Evolutionary conservation across 1,140 invertebrate species (phyloP).

Genomic region (Lamellibrachia luymesi): DNA sequence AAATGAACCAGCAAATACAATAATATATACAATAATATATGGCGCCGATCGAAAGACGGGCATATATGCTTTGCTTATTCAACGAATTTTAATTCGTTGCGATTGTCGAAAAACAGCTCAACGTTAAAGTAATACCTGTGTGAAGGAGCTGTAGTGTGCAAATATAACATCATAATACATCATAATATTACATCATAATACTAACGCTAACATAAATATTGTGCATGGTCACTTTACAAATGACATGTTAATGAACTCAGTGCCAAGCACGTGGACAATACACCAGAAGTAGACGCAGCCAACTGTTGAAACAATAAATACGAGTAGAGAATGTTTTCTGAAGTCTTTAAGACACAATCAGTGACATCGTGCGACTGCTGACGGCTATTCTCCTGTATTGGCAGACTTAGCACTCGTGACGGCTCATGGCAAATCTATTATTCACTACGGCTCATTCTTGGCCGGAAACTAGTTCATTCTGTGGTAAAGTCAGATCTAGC

Average conservation of each 20-base stretch:
- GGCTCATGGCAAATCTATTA: too few species aligned
- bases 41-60: not conserved
- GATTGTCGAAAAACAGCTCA: too few species aligned
- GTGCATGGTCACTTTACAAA: not conserved
- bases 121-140: not conserved
- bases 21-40: not conserved
- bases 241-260: not conserved
- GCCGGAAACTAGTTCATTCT: too few species aligned
- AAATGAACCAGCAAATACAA: not conserved
- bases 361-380: not conserved
- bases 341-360: not conserved
- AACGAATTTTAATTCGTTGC: not conserved
- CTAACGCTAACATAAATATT: not conserved
- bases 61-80: not conserved
- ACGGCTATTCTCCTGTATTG: too few species aligned
- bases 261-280: not conserved
- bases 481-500: too few species aligned
- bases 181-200: not conserved
- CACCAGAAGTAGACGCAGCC: not conserved
- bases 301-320: not conserved
- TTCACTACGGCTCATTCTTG: not conserved
- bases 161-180: not conserved
- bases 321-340: not conserved
- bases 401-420: too few species aligned
- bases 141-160: not conserved